Evolutionary conservation across 1,140 invertebrate species (phyloP), one percentile per base, ranked within the genome.

Genomic region (Drosophila miranda): DNA sequence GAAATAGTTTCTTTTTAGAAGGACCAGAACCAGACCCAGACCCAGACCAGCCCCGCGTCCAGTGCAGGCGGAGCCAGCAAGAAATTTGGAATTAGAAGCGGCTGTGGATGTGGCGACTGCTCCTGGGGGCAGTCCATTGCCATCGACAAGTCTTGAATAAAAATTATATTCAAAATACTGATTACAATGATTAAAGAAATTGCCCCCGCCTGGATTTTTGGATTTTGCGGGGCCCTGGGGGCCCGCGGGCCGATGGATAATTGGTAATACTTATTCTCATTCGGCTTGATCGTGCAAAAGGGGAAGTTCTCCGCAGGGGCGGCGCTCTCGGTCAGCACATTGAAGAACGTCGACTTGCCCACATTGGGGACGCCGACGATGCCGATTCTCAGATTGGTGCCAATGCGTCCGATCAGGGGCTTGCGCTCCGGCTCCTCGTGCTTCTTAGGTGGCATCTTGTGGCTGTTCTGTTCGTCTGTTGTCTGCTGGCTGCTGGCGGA

Each of bases 251-350:
- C 30, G 3, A 38, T 28, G 30, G 48, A 54, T 81, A 61, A 75
- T 91, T 92, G 91, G 91, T 90, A 89, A 95, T 96, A 98, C 97
- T 98, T 98, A 99, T 98, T 99, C 95, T 99, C 99, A 97, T 99
- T 99, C 21, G 99, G 99, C 93, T 99, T 98, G 90, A 99, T 99
- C 89, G 99, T 99, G 93, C 99, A 99, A 93, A 99, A 99, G 5
- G 99, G 99, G 92, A 99, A 99, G 90, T 99, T 99, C 92, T 99
- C 97, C 56, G 99, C 98, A 57, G 97, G 95, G 8, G 97, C 98
- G 88, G 97, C 95, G 91, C 97, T 99, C 91, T 99, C 98, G 14
- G 98, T 99, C 34, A 99, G 91, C 0, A 99, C 98, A 92, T 99
- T 99, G 93, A 99, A 99, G 92, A 99, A 99, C 44, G 99, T 99